Percentiles rank a stretch among this genome's conserved stretches.
phyloP scores from a whole-genome alignment of 2,113 vertebrate species.

The Ramphastos sulfuratus region DNA sequence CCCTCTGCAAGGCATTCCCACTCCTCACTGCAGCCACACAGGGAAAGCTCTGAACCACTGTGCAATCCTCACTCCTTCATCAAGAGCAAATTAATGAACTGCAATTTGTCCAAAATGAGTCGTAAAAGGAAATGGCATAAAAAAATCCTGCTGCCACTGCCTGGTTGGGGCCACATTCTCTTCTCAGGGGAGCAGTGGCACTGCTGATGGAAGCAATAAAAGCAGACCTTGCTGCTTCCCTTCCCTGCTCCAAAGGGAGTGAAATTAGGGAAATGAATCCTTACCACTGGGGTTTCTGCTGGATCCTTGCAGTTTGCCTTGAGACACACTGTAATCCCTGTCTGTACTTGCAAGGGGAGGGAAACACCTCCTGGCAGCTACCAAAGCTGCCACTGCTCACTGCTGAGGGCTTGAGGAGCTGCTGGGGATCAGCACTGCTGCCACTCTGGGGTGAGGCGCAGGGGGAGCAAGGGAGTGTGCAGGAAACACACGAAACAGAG shows the following conservation, averaged over 20 bases:
- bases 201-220: background rate
- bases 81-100: background rate
- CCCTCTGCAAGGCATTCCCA: background rate
- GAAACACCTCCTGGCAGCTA: background rate
- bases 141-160: background rate
- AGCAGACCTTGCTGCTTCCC: background rate
- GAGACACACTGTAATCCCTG: background rate
- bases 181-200: accelerated
- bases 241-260: background rate
- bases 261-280: background rate
- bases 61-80: background rate
- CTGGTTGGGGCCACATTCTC: background rate
- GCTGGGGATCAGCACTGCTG: background rate
- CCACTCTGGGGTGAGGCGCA: background rate
- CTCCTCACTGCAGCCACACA: background rate
- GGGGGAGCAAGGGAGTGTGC: background rate
- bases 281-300: background rate
- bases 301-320: background rate
- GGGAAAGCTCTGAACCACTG: background rate
- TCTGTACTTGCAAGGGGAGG: background rate
- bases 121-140: background rate
- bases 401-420: background rate
- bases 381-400: background rate
- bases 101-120: background rate
- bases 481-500: background rate